A percentile compares a stretch with the other conserved stretches of the same genome.
Evolutionary conservation across 2,113 vertebrate species (phyloP).

Genomic region (Mormyrus lacerda): DNA sequence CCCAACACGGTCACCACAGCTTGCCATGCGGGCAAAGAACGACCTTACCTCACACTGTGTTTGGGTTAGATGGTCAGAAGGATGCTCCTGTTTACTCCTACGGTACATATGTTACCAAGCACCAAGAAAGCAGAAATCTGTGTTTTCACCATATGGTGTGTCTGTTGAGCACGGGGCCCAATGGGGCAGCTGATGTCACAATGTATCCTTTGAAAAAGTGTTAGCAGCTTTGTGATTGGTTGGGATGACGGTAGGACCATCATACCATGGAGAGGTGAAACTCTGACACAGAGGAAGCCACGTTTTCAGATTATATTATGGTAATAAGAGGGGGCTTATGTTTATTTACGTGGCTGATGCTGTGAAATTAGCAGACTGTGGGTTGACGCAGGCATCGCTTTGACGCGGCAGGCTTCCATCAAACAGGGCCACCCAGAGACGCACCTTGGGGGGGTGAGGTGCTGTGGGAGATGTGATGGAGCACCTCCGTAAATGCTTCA

Average conservation of each 20-base stretch:
- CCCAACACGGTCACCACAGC: background rate
- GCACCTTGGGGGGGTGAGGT: background rate
- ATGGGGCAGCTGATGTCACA: background rate
- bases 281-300: background rate
- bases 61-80: background rate
- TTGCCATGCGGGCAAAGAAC: background rate
- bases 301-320: background rate
- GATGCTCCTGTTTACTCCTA: background rate
- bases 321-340: background rate
- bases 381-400: background rate
- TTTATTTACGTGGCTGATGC: background rate
- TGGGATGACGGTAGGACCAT: background rate
- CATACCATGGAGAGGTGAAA: background rate
- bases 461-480: constrained; percentile 25
- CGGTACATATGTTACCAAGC: background rate
- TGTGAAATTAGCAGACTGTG: background rate
- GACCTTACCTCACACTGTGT: background rate
- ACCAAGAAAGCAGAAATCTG: background rate
- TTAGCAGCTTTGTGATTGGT: background rate
- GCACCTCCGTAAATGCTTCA: constrained; percentile 33
- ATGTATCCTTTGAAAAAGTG: background rate
- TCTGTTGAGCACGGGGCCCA: background rate
- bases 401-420: background rate
- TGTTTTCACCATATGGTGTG: background rate
- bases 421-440: background rate